phyloP scores from a whole-genome alignment of 2,113 vertebrate species.

The Anarhynchus alexandrinus region DNA sequence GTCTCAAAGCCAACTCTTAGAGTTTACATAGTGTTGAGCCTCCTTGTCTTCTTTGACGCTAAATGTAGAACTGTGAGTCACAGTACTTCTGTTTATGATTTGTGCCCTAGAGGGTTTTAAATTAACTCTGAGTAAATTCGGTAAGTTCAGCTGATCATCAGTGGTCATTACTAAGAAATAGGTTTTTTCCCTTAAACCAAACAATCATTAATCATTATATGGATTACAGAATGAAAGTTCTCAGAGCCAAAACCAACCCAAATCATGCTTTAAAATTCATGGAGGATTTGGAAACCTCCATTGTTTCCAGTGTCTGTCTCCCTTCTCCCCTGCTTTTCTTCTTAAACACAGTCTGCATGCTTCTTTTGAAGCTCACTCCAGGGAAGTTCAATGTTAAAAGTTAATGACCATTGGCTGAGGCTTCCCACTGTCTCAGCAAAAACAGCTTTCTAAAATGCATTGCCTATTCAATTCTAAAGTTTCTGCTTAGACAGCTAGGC shows the following conservation, averaged over 20 bases:
- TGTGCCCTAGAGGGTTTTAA: not conserved
- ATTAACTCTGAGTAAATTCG: not conserved
- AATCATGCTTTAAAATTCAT: not conserved
- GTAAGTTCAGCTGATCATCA: not conserved
- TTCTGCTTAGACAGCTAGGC: not conserved
- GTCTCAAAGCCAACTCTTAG: not conserved
- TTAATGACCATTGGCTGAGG: not conserved
- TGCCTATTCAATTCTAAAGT: not conserved
- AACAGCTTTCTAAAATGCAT: not conserved
- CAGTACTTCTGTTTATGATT: not conserved
- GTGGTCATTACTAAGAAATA: not conserved
- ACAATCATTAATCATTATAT: not conserved
- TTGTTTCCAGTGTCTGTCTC: not conserved
- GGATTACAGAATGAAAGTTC: not conserved
- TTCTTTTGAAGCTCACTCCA: not conserved
- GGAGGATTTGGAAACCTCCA: not conserved
- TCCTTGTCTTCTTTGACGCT: not conserved
- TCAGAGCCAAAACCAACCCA: not conserved
- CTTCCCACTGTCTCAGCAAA: not conserved
- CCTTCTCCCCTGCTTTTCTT: not conserved
- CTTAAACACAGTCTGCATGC: not conserved
- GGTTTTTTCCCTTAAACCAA: not conserved
- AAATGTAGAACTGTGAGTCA: not conserved
- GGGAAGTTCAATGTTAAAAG: conserved; percentile 8
- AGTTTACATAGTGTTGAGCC: not conserved